Evolutionary conservation across 2,888 invertebrate genomes (phyloP).

Genomic region (Bombylius major): DNA sequence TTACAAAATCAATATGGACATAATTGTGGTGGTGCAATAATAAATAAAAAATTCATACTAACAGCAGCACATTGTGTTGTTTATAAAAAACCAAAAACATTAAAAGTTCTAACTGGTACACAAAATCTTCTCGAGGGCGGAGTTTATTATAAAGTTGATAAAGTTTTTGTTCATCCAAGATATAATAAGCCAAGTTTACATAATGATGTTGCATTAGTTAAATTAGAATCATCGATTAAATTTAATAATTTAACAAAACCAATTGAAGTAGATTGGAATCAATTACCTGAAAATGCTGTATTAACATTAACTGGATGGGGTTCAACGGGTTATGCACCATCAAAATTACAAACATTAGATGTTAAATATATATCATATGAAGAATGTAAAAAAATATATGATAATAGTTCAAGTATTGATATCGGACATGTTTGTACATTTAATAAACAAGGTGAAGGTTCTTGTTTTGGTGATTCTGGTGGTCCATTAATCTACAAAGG

Average conservation of each 20-base stretch:
- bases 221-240: constrained; percentile 40
- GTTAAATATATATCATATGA: constrained; percentile 43
- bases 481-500: constrained; percentile 25
- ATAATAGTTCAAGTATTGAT: constrained; percentile 39
- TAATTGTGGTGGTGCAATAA: constrained; percentile 30
- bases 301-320: constrained; percentile 52
- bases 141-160: constrained; percentile 22
- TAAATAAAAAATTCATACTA: constrained; percentile 24
- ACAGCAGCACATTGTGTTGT: constrained; percentile 32
- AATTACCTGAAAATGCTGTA: constrained; percentile 37
- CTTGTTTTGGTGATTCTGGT: constrained; percentile 31
- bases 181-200: constrained; percentile 24
- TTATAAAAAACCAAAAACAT: constrained; percentile 19
- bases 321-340: constrained; percentile 41
- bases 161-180: constrained; percentile 20
- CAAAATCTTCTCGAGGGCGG: constrained; percentile 24
- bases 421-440: constrained; percentile 47
- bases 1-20: constrained; percentile 28
- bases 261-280: constrained; percentile 42
- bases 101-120: constrained; percentile 27
- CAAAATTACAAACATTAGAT: constrained; percentile 44
- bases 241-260: constrained; percentile 43
- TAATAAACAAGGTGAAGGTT: constrained; percentile 44
- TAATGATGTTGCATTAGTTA: constrained; percentile 58
- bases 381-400: constrained; percentile 42